Percentiles rank a stretch among this genome's conserved stretches.
phyloP scores from a whole-genome alignment of 2,797 vertebrate genomes.

The Coregonus suidteri region DNA sequence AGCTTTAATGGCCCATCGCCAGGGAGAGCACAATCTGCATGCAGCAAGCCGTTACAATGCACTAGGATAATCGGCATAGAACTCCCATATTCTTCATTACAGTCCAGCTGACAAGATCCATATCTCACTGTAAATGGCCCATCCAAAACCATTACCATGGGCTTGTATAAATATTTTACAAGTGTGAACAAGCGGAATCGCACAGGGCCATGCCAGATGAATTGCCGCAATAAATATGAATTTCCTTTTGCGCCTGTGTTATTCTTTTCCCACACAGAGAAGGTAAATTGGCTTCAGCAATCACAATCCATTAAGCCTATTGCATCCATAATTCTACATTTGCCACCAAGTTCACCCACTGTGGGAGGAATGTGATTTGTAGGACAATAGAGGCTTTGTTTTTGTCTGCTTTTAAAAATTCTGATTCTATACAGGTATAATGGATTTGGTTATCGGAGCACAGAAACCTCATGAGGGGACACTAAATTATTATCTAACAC shows the following conservation, averaged over 20 bases:
- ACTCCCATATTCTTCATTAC: conserved; percentile 14
- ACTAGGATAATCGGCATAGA: background rate
- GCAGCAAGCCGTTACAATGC: background rate
- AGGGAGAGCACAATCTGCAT: background rate
- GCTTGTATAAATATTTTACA: conserved; percentile 13
- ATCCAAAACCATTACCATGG: conserved; percentile 10
- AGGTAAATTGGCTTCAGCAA: conserved; percentile 2
- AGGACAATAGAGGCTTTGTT: background rate
- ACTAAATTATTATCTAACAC: background rate
- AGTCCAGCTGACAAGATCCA: background rate
- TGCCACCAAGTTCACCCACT: conserved; percentile 7
- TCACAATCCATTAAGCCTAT: background rate
- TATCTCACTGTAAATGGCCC: conserved; percentile 1
- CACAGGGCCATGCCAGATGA: background rate
- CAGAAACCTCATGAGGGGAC: background rate
- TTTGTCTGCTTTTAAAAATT: background rate
- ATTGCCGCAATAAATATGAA: conserved; percentile 13
- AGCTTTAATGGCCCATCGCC: background rate
- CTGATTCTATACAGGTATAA: background rate
- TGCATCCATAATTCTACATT: conserved; percentile 7
- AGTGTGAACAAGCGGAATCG: conserved; percentile 7
- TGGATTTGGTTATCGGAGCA: conserved; percentile 3
- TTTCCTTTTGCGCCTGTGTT: conserved; percentile 3
- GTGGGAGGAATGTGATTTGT: conserved; percentile 8
- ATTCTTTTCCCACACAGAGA: conserved; percentile 3